Evolutionary conservation across 1,140 invertebrate species (phyloP).

Genomic region (Stratiolaelaps scimitus): DNA sequence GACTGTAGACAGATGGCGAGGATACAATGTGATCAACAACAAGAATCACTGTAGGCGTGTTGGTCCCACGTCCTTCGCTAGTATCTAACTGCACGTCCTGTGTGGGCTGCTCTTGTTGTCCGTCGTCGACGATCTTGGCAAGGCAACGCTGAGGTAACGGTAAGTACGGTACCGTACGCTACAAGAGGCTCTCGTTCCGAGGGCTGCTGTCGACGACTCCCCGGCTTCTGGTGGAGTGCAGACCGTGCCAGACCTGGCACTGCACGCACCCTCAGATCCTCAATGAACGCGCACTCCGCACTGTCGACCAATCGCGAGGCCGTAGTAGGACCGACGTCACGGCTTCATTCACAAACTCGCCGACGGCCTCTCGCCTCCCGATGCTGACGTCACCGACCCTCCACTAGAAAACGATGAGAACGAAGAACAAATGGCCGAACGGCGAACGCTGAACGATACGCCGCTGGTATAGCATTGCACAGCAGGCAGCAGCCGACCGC

Average conservation of each 20-base stretch:
- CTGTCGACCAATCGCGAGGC: constrained; percentile 24
- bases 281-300: constrained; percentile 26
- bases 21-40: too few relatives aligned
- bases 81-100: too few relatives aligned
- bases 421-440: too few relatives aligned
- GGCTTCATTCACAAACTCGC: constrained; percentile 28
- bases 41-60: too few relatives aligned
- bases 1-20: too few relatives aligned
- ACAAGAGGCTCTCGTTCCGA: background rate
- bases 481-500: too few relatives aligned
- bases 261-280: constrained; percentile 17
- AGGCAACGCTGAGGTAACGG: background rate
- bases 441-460: too few relatives aligned
- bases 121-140: background rate
- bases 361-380: constrained; percentile 19
- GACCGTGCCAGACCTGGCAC: background rate
- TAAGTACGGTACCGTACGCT: background rate
- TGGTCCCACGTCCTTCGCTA: too few relatives aligned
- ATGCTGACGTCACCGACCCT: background rate
- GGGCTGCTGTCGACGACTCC: background rate
- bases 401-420: too few relatives aligned
- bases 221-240: constrained; percentile 24
- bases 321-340: constrained; percentile 26
- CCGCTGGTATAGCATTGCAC: too few relatives aligned
- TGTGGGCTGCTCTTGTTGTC: too few relatives aligned